Evolutionary conservation across 1,140 invertebrate species (phyloP).

Genomic region (Archegozetes longisetosus): DNA sequence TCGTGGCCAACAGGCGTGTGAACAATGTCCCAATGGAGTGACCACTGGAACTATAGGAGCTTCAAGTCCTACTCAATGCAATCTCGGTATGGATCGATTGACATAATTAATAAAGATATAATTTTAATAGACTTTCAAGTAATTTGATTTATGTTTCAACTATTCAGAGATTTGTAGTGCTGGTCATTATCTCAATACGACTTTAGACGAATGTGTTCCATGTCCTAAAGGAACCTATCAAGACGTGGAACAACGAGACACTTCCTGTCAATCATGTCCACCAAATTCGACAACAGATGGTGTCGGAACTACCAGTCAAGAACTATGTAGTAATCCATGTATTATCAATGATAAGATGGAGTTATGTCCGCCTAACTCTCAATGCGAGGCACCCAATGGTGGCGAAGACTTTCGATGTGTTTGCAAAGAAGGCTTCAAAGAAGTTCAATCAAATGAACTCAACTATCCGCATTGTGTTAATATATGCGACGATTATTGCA

Average conservation of each 20-base stretch:
- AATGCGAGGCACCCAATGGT: constrained; percentile 6
- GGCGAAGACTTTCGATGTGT: constrained; percentile 8
- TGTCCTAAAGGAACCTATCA: constrained; percentile 89
- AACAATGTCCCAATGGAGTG: constrained; percentile 65
- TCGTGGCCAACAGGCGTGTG: constrained; percentile 69
- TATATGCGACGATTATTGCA: constrained; percentile 68
- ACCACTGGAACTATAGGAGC: constrained; percentile 72
- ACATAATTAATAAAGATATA: neutral
- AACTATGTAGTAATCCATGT: constrained; percentile 82
- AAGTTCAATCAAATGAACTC: neutral
- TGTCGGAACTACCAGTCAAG: constrained; percentile 51
- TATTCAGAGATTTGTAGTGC: constrained; percentile 29
- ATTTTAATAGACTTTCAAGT: too few relatives aligned
- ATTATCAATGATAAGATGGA: constrained; percentile 63
- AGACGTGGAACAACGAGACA: constrained; percentile 64
- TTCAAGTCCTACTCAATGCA: constrained; percentile 67
- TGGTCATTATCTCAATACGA: constrained; percentile 68
- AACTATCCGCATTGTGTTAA: constrained; percentile 29
- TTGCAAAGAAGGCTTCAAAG: constrained; percentile 10
- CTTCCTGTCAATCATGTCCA: constrained; percentile 68
- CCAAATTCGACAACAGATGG: constrained; percentile 78
- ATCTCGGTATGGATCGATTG: constrained; percentile 11
- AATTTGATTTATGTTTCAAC: neutral
- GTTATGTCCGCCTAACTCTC: constrained; percentile 68
- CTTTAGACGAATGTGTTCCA: constrained; percentile 60